A percentile compares a stretch with the other conserved stretches of the same genome.
Evolutionary conservation across 2,113 vertebrate genomes (phyloP).

Genomic region (Vulpes ferrilata): DNA sequence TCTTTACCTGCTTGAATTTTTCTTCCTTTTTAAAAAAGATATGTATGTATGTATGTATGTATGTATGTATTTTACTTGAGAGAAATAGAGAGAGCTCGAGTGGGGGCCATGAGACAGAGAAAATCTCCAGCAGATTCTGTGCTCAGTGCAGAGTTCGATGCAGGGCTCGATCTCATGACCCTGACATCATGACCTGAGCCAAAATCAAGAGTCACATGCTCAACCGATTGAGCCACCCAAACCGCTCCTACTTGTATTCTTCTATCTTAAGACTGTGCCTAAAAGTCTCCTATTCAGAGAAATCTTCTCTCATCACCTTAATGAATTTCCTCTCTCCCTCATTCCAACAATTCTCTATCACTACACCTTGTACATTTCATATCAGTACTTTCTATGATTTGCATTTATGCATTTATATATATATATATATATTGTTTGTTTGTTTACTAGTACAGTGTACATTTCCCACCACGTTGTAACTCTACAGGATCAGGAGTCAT

Average conservation of each 20-base stretch:
- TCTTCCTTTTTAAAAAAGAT: not conserved
- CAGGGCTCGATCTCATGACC: not conserved
- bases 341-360: slow-evolving; percentile 5
- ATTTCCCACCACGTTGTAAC: not conserved
- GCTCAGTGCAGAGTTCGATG: not conserved
- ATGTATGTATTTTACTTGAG: not conserved
- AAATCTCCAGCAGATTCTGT: not conserved
- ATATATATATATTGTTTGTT: not conserved
- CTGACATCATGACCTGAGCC: not conserved
- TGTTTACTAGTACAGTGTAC: slow-evolving; percentile 1
- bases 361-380: not conserved
- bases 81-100: not conserved
- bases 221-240: not conserved
- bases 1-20: not conserved
- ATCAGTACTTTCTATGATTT: slow-evolving; percentile 34
- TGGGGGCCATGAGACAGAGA: not conserved
- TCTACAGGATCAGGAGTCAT: not conserved
- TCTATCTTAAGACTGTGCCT: slow-evolving; percentile 1
- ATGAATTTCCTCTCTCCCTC: not conserved
- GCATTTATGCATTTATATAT: not conserved
- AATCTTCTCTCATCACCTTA: slow-evolving; percentile 24
- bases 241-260: not conserved
- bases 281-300: slow-evolving; percentile 46
- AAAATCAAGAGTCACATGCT: not conserved
- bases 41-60: not conserved